Evolutionary conservation across 1,140 invertebrate species (phyloP), one percentile per base, ranked within the genome.

Genomic region (Diachasmimorpha longicaudata): DNA sequence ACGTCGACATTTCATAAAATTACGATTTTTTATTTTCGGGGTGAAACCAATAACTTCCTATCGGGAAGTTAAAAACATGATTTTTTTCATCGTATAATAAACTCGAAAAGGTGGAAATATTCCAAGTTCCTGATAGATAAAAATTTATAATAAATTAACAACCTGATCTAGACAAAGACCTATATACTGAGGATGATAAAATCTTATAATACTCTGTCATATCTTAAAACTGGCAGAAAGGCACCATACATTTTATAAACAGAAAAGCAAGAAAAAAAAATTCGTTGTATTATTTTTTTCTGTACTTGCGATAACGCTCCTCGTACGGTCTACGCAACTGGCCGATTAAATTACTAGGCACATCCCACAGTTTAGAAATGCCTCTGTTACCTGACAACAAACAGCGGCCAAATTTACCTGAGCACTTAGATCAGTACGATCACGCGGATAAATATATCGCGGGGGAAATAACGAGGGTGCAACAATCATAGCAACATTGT

Each of bases 401-500:
- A 94, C 91, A 3, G 94, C 95, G 1, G 96, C 96, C 85, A 95
- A 93, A 66, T 92, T 93, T 4, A 97, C 90, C 88, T 97, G 94
- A 5, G 93, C 93, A 72, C 90, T 87, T 75, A 92, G 81, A 84
- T 91, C 83, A 74, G 87, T 83, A 85, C 90, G 81, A 88, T 92
- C 83, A 82, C 88, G 74, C 82, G 89, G 86, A 88, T 92, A 89
- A 63, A 90, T 84, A 76, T 90, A 93, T 87, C 91, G 92, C 63
- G 95, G 95, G 63, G 96, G 94, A 85, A 98, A 97, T 39, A 98
- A 91, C 66, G 96, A 96, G 39, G 96, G 96, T 11, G 96, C 96
- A 72, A 97, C 94, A 77, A 98, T 97, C 93, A 97, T 97, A 9
- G 96, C 94, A 9, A 97, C 95, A 86, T 97, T 98, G 81, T 96